A percentile compares a stretch with the other conserved stretches of the same genome.
Evolutionary conservation across 2,113 vertebrate genomes (phyloP).

Genomic region (Lepidothrix coronata): DNA sequence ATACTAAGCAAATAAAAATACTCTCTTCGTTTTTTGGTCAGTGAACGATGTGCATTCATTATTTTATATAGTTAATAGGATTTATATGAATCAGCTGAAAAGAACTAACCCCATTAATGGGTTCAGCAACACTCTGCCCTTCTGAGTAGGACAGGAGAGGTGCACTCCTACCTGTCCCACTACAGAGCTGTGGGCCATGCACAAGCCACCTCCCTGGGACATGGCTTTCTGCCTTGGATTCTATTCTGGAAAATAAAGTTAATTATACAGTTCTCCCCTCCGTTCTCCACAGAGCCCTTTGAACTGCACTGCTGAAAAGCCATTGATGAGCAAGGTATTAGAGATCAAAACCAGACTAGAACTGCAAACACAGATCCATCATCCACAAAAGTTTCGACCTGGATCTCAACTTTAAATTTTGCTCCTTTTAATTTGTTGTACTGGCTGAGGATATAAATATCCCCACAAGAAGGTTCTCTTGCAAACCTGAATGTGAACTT

Average conservation of each 20-base stretch:
- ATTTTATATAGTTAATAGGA: not conserved
- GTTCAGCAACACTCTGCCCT: not conserved
- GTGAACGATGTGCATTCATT: not conserved
- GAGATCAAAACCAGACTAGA: not conserved
- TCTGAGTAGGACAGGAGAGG: not conserved
- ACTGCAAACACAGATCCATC: not conserved
- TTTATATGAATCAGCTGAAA: not conserved
- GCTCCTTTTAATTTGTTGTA: not conserved
- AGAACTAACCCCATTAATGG: not conserved
- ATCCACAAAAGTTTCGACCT: not conserved
- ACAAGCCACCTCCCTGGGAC: not conserved
- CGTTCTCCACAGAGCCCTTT: not conserved
- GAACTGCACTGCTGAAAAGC: not conserved
- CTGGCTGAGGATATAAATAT: not conserved
- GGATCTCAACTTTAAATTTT: not conserved
- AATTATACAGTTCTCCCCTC: not conserved
- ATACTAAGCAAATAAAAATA: not conserved
- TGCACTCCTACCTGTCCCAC: not conserved
- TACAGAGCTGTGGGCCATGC: not conserved
- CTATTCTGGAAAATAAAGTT: not conserved
- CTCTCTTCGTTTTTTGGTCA: not conserved
- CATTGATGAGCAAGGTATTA: not conserved
- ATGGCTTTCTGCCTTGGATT: not conserved
- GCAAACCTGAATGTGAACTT: not conserved
- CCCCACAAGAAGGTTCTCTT: not conserved